These are phyloP conservation scores for Orchestes rusci DNA, from an alignment of 2,888 invertebrate genomes.

Conservation along the genomic window DNA sequence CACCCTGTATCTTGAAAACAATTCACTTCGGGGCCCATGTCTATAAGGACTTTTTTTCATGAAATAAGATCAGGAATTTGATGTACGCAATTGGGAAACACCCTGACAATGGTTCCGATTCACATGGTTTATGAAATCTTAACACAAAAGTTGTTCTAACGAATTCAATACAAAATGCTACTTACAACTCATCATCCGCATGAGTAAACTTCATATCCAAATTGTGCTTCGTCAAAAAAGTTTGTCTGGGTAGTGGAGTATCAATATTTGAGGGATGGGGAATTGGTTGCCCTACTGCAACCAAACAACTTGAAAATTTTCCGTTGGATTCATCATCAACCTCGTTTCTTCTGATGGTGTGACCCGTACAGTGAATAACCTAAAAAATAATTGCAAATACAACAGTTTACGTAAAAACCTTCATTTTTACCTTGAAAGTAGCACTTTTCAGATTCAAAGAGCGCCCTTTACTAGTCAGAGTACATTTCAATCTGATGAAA, in stretches of 20 bases:
- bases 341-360: slow-evolving; percentile 48
- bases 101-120: too few relatives aligned
- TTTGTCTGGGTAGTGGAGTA: slow-evolving; percentile 78
- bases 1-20: too few relatives aligned
- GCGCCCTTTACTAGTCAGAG: slow-evolving; percentile 89
- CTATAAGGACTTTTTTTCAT: too few relatives aligned
- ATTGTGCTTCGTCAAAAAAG: slow-evolving; percentile 86
- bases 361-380: slow-evolving; percentile 86
- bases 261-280: slow-evolving; percentile 90
- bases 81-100: too few relatives aligned
- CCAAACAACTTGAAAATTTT: slow-evolving; percentile 48
- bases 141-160: too few relatives aligned
- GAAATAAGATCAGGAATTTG: too few relatives aligned
- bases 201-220: slow-evolving; percentile 94
- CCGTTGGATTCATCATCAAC: slow-evolving; percentile 33
- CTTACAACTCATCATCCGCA: slow-evolving; percentile 82
- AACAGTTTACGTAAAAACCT: background rate
- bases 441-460: slow-evolving; percentile 94
- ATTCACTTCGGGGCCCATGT: too few relatives aligned
- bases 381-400: slow-evolving; percentile 39
- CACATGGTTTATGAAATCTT: too few relatives aligned
- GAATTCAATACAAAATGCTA: slow-evolving; percentile 30
- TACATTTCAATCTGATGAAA: slow-evolving; percentile 86
- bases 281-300: slow-evolving; percentile 74
- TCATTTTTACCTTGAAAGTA: slow-evolving; percentile 80